phyloP scores from a whole-genome alignment of 2,797 vertebrate genomes.

The Enteromius viviparus region DNA sequence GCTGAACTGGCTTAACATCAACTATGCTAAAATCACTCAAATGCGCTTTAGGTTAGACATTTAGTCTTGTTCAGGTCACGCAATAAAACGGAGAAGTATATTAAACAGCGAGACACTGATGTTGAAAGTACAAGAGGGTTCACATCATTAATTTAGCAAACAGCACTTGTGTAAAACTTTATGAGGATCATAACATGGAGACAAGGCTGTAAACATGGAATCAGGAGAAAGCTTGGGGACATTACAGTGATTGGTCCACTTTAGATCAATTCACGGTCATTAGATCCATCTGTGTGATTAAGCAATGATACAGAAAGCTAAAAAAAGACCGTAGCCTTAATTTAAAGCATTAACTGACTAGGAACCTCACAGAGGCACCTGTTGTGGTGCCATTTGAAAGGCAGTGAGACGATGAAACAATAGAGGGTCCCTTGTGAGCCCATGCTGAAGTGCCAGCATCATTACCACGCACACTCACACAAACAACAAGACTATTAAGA shows the following conservation, averaged over 20 bases:
- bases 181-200: conserved; percentile 62
- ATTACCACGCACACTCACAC: conserved; percentile 54
- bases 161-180: conserved; percentile 52
- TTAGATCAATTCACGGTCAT: conserved; percentile 53
- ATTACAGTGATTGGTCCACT: conserved; percentile 49
- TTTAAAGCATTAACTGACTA: not conserved
- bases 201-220: conserved; percentile 50
- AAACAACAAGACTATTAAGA: conserved; percentile 66
- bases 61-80: conserved; percentile 21
- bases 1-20: conserved; percentile 29
- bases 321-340: not conserved
- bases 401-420: conserved; percentile 45
- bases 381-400: conserved; percentile 41
- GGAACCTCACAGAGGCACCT: conserved; percentile 25
- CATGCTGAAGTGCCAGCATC: conserved; percentile 48
- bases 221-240: conserved; percentile 47
- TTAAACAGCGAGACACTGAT: conserved; percentile 6
- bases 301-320: conserved; percentile 1
- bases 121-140: conserved; percentile 21
- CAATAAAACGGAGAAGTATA: conserved; percentile 18
- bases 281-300: conserved; percentile 37
- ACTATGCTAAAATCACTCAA: conserved; percentile 19
- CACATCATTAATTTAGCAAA: conserved; percentile 50
- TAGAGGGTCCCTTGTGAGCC: conserved; percentile 50
- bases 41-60: conserved; percentile 25